These are phyloP conservation scores for Lepidotrigona ventralis DNA, from an alignment of 1,140 invertebrate species.

Conservation along the genomic window DNA sequence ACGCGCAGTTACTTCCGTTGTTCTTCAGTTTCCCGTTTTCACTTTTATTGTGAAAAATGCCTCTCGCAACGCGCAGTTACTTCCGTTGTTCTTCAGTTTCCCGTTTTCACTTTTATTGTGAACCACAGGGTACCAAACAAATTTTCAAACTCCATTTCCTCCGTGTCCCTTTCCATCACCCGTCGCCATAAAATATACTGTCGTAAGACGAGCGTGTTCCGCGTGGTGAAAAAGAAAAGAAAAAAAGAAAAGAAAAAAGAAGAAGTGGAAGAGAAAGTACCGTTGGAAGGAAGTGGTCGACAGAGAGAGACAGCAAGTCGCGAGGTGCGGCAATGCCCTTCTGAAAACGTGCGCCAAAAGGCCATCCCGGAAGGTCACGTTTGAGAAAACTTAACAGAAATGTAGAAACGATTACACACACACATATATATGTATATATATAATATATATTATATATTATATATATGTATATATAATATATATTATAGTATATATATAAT, in stretches of 20 bases:
- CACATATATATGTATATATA: too few species aligned
- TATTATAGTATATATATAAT: too few species aligned
- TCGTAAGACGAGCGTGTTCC: background rate
- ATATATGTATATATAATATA: too few species aligned
- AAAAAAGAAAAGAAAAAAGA: background rate
- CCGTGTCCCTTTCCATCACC: background rate
- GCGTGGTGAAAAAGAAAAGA: background rate
- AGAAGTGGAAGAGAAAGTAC: background rate
- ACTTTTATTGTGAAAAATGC: background rate
- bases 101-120: too few species aligned
- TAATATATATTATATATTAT: too few species aligned
- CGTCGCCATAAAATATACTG: too few species aligned
- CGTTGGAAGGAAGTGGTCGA: background rate
- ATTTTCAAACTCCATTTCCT: background rate
- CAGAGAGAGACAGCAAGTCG: slow-evolving; percentile 4
- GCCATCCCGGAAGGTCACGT: slow-evolving; percentile 21
- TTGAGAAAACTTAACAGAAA: background rate
- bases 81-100: too few species aligned
- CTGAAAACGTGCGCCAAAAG: slow-evolving; percentile 35
- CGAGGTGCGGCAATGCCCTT: slow-evolving; percentile 44
- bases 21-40: background rate
- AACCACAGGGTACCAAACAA: background rate
- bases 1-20: background rate
- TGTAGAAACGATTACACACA: background rate
- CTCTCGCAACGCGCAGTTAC: too few species aligned